Evolutionary conservation across 2,797 vertebrate genomes (phyloP).

Genomic region (Prionace glauca): DNA sequence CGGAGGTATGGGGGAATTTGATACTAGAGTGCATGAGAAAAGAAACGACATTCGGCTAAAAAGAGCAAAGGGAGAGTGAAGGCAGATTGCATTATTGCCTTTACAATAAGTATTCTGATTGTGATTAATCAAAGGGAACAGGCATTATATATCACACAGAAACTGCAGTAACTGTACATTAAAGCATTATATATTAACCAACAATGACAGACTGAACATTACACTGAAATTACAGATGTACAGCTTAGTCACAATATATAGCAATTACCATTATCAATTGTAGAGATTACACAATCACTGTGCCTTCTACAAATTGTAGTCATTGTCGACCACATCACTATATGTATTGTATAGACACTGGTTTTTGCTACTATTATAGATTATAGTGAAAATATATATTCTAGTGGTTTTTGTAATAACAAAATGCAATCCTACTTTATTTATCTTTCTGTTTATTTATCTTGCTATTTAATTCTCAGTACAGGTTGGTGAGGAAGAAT

Average conservation of each 20-base stretch:
- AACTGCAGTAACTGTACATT: not conserved
- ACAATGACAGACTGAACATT: not conserved
- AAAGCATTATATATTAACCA: not conserved
- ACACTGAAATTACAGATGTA: not conserved
- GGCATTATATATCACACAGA: not conserved
- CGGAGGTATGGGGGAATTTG: not conserved
- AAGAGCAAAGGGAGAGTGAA: not conserved
- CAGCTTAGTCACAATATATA: too few relatives aligned
- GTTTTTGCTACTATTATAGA: not conserved
- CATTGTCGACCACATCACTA: not conserved
- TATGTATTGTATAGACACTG: not conserved
- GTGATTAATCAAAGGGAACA: not conserved
- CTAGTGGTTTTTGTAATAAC: not conserved
- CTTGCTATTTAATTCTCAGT: not conserved
- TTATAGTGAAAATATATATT: not conserved
- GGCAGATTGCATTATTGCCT: not conserved
- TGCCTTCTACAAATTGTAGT: not conserved
- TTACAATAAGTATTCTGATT: not conserved
- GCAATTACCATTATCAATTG: not conserved
- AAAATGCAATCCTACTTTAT: not conserved
- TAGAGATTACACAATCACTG: not conserved
- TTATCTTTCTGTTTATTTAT: conserved; percentile 1
- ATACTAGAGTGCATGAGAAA: not conserved
- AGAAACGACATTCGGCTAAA: not conserved
- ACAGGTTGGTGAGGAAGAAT: not conserved